Evolutionary conservation across 2,797 vertebrate genomes (phyloP).

Genomic region (Sylvia borin): DNA sequence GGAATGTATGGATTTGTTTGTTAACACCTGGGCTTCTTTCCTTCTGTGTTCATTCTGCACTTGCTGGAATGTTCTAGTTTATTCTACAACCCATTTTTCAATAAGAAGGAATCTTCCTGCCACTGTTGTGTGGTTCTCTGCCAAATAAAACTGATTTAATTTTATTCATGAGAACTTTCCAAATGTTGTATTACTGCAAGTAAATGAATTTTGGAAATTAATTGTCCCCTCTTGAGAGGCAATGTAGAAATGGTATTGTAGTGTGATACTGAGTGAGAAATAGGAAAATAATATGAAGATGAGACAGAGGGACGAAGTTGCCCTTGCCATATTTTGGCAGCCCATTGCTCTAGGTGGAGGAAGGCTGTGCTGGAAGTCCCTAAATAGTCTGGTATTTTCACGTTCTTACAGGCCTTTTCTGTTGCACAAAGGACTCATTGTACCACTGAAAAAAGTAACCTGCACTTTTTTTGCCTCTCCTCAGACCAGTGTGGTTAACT

Average conservation of each 20-base stretch:
- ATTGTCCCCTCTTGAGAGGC: background rate
- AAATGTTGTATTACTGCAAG: background rate
- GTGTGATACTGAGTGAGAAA: background rate
- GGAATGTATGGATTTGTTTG: background rate
- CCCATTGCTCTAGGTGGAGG: background rate
- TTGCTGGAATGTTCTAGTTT: background rate
- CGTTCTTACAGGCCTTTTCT: background rate
- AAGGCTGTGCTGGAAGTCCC: background rate
- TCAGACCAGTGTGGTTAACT: slow-evolving; percentile 94
- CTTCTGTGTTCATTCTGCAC: background rate
- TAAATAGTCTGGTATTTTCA: background rate
- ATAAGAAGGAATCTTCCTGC: background rate
- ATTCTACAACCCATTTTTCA: background rate
- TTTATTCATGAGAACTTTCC: background rate
- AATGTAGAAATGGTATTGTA: background rate
- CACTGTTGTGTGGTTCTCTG: background rate
- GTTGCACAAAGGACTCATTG: background rate
- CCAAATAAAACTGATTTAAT: background rate
- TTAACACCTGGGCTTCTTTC: background rate
- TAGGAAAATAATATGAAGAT: background rate
- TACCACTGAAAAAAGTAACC: background rate
- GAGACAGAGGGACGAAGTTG: background rate
- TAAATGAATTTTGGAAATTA: background rate
- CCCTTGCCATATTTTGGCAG: background rate
- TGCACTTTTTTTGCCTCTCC: background rate